Conservation (phyloP, 2,113 vertebrate genomes). For the Pelmatolapia mariae region DNA sequence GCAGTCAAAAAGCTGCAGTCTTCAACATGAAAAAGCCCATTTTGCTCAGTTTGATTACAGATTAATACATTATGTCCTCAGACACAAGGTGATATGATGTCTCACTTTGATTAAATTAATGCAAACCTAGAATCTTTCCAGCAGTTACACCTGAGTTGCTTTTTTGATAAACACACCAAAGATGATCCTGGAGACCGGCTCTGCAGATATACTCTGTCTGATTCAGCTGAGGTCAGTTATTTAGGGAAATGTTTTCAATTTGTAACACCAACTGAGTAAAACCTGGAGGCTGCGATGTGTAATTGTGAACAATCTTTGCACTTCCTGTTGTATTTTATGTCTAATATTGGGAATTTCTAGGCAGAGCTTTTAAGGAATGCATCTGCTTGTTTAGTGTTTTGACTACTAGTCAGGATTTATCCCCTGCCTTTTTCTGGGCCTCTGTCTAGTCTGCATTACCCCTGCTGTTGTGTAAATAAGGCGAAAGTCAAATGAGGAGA, state of each 20-base stretch:
- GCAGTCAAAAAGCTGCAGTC: neutral
- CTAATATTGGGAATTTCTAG: neutral
- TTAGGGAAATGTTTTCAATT: neutral
- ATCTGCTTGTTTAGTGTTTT: neutral
- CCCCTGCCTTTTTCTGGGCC: neutral
- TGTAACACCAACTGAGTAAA: neutral
- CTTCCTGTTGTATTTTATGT: neutral
- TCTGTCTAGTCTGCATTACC: neutral
- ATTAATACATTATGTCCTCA: neutral
- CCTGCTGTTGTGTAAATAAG: conserved; percentile 44
- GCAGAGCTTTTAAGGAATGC: neutral
- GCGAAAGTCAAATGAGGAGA: conserved; percentile 40
- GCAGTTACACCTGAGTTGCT: neutral
- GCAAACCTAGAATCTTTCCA: neutral
- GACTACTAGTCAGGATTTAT: neutral
- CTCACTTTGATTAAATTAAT: neutral
- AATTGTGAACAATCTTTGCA: neutral
- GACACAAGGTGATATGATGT: neutral
- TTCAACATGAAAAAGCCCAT: neutral
- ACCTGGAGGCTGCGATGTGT: neutral
- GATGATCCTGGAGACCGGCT: neutral
- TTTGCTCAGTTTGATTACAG: neutral
- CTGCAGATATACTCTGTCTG: neutral
- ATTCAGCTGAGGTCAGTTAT: neutral
- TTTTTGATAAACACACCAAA: neutral